Evolutionary conservation across 2,888 invertebrate species (phyloP), one percentile per base, ranked within the genome.

Genomic region (Halictus quadricinctus): DNA sequence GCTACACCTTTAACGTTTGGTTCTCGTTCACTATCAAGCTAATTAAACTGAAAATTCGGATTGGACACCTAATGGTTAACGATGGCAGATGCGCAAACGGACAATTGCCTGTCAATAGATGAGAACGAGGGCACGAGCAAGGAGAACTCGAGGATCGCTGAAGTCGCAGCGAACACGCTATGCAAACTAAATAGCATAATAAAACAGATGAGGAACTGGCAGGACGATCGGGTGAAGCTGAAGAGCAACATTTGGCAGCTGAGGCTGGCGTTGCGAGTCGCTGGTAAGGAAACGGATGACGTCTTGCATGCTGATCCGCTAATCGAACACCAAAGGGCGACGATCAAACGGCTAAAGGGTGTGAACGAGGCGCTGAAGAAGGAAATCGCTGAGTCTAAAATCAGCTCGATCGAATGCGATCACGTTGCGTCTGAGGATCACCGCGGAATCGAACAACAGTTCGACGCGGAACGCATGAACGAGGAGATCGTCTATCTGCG

Each of bases 211-310:
- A 87, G 72, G 69, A 75, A 86, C 41, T 86, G 91, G 88, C 85
- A 84, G 4, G 84, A 87, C 4, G 89, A 92, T 54, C 87, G 87
- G 29, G 77, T 80, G 54, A 86, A 79, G n/a, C 79, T 91, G 36
- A 79, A 83, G 36, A 87, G 83, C 18, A 89, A 92, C 77, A 86
- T 92, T 69, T 84, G 79, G 79, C 84, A 88, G 3, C 70, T 90
- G 70, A 86, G 88, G 77, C 72, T 77, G 15, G 86, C 89, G 18
- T 72, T 89, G 1, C 66, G 80, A 12, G 87, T 48, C 12, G 83
- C 79, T n/a, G 80, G 70, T 8, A 83, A 79, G 50, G 81, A 87
- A 66, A 77, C 72, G 4, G 74, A 79, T 29, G 83, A 83, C 73
- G 43, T 64, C 8, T 58, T 81, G 73, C 74, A 80, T 50, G 78